Conservation (phyloP, 2,888 invertebrate species). For the Drosophila subquinaria region DNA sequence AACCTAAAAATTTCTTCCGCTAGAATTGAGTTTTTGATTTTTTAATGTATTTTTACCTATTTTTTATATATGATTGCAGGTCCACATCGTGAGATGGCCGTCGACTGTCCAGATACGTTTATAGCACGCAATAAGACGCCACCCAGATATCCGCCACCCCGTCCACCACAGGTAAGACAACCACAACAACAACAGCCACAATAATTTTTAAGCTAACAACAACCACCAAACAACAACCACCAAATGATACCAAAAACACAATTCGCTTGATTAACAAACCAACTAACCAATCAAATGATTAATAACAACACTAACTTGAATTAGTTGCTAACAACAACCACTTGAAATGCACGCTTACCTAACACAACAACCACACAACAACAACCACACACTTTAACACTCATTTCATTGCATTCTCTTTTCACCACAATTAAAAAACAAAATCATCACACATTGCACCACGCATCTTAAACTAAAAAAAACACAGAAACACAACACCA, state of each 20-base stretch:
- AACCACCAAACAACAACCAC: constrained; percentile 9
- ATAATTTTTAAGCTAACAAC: constrained; percentile 7
- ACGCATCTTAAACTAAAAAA: constrained; percentile 26
- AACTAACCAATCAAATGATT: not conserved
- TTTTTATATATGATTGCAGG: constrained; percentile 85
- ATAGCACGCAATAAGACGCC: constrained; percentile 96
- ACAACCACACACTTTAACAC: constrained; percentile 23
- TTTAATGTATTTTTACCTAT: no score
- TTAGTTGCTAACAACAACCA: constrained; percentile 36
- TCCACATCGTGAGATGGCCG: constrained; percentile 99
- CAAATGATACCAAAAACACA: not conserved
- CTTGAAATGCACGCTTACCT: constrained; percentile 18
- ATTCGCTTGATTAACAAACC: constrained; percentile 6
- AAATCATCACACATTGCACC: constrained; percentile 27
- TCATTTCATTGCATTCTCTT: constrained; percentile 60
- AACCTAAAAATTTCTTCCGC: no score
- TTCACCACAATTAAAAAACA: constrained; percentile 24
- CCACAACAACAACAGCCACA: constrained; percentile 3
- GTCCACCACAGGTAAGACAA: constrained; percentile 88
- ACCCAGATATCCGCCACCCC: constrained; percentile 94
- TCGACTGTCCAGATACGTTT: constrained; percentile 98
- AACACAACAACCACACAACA: constrained; percentile 16
- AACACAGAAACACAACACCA: constrained; percentile 52
- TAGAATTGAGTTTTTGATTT: no score
- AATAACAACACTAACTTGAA: constrained; percentile 30